A percentile compares a stretch with the other conserved stretches of the same genome.
phyloP scores from a whole-genome alignment of 1,140 invertebrate genomes.

The Colletes latitarsis region DNA sequence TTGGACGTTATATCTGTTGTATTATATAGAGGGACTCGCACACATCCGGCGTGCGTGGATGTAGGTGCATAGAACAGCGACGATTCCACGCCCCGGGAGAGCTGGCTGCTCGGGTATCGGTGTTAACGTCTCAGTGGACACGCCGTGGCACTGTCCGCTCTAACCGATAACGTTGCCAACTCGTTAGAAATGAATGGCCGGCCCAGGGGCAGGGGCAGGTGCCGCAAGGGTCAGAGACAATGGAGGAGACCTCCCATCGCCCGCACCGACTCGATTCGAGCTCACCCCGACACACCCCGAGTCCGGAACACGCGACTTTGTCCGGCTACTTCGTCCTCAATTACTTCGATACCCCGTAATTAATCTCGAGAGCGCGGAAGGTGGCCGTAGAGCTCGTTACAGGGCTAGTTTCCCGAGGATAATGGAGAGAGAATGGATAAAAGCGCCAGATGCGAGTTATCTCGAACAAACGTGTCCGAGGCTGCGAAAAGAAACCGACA shows the following conservation, averaged over 20 bases:
- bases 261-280: no score
- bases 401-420: no score
- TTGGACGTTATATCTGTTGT: constrained; percentile 64
- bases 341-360: constrained; percentile 65
- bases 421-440: no score
- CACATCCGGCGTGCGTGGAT: constrained; percentile 18
- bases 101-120: constrained; percentile 65
- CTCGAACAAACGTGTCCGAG: no score
- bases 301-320: constrained; percentile 33
- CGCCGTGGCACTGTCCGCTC: constrained; percentile 58
- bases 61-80: constrained; percentile 3
- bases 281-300: neutral
- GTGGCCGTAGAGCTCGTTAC: constrained; percentile 46
- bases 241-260: constrained; percentile 6
- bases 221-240: constrained; percentile 46
- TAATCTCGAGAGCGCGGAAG: constrained; percentile 58
- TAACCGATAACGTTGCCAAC: constrained; percentile 74
- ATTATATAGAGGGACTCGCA: constrained; percentile 50
- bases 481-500: no score
- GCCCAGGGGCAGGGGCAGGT: constrained; percentile 36
- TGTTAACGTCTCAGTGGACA: constrained; percentile 75
- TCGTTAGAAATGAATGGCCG: constrained; percentile 72
- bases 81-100: constrained; percentile 35
- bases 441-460: neutral
- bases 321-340: constrained; percentile 48